Evolutionary conservation across 2,113 vertebrate genomes (phyloP).

Genomic region (Corapipo altera): DNA sequence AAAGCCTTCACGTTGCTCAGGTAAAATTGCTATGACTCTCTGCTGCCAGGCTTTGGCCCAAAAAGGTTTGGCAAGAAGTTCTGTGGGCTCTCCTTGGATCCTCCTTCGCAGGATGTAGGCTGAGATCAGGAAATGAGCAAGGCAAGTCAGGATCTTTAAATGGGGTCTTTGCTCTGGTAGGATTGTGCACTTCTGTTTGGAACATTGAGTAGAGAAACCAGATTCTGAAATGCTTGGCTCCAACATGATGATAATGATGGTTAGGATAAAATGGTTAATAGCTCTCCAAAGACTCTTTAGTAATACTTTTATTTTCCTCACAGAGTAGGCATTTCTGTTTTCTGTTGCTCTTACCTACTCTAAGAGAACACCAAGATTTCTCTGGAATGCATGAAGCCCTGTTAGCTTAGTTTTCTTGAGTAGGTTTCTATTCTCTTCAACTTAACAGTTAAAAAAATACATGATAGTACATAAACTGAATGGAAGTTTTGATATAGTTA

Average conservation of each 20-base stretch:
- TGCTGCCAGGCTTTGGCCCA: neutral
- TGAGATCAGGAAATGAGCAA: neutral
- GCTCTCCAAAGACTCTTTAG: neutral
- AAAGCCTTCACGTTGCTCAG: neutral
- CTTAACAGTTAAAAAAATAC: neutral
- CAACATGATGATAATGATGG: neutral
- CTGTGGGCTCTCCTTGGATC: neutral
- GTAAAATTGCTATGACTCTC: neutral
- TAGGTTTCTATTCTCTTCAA: neutral
- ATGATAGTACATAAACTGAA: neutral
- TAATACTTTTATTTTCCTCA: neutral
- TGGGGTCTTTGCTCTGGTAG: neutral
- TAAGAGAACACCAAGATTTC: neutral
- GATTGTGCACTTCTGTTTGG: neutral
- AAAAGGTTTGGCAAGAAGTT: neutral
- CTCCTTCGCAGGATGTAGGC: rapidly evolving
- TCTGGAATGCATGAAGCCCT: neutral
- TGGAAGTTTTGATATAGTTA: neutral
- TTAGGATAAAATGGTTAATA: neutral
- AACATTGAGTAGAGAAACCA: neutral
- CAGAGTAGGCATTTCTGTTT: neutral
- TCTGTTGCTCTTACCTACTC: neutral
- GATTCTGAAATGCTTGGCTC: neutral
- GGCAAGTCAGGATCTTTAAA: neutral
- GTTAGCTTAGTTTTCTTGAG: neutral